Evolutionary conservation across 2,888 invertebrate species (phyloP), one percentile per base, ranked within the genome.

Genomic region (Drosophila quinaria): DNA sequence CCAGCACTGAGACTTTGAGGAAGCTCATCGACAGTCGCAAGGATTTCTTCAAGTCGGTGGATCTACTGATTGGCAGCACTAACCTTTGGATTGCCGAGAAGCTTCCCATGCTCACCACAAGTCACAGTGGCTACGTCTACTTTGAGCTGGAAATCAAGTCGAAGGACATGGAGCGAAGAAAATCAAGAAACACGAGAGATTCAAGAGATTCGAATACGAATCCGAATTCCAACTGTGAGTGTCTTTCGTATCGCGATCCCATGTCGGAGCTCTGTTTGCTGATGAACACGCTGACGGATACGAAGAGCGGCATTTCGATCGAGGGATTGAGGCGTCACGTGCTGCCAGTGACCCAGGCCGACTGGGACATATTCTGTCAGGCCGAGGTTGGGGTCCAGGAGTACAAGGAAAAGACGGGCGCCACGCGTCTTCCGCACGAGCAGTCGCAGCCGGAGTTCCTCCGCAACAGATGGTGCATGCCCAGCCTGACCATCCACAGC

Each of bases 391-490:
- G 81, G 4, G 35, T 63, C 0, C 51, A 60, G 64, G 64, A 70
- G 5, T 63, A n/a, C 8, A 81, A 83, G 44, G 31, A 52, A 0
- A 1, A 0, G 0, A 37, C 47, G 10, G 42, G 39, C 1, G 33
- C 70, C 1, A 17, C 29, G 1, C 9, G 11, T 0, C 6, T 84
- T 4, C 68, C 19, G 0, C 70, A 81, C 22, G 81, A 80, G n/a
- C 4, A 31, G 0, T 70, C 72, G 0, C 42, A 65, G 1, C 31
- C 64, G 6, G 25, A 63, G 1, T 78, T 69, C 33, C 72, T 81
- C 11, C 72, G 58, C 56, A 52, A 84, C 19, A 58, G 54, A 2
- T 78, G 74, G 69, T 83, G 81, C 46, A 46, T 69, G 71, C 70
- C 81, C 10, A 22, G 39, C 31, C 11, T 81, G 19, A 33, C 56